phyloP scores from a whole-genome alignment of 2,113 vertebrate genomes.

The Mixornis gularis region DNA sequence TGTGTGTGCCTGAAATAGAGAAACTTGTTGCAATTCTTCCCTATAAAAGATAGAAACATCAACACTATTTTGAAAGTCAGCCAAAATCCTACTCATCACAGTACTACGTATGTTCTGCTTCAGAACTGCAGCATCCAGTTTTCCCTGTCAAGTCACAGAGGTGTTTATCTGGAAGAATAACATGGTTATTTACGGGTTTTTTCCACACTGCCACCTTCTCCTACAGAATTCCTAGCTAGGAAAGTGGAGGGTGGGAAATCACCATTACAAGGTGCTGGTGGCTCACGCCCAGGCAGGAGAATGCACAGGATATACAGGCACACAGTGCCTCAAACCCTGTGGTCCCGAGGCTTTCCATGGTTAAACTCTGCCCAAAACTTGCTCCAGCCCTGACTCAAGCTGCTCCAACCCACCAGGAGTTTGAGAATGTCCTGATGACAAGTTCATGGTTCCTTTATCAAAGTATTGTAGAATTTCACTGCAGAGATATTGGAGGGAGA shows the following conservation, averaged over 20 bases:
- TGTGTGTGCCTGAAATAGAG: not conserved
- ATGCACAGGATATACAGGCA: not conserved
- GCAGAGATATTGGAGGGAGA: not conserved
- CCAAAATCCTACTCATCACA: not conserved
- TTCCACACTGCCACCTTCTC: not conserved
- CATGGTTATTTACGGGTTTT: not conserved
- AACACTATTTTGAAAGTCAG: not conserved
- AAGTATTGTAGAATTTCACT: not conserved
- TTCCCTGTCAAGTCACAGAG: not conserved
- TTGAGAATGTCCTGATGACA: not conserved
- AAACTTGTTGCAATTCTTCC: not conserved
- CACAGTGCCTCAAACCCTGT: not conserved
- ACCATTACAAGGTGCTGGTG: no score
- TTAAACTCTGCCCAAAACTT: not conserved
- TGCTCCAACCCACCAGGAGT: not conserved
- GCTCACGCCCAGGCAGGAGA: not conserved
- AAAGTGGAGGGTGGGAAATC: not conserved
- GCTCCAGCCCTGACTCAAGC: not conserved
- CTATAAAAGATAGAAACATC: not conserved
- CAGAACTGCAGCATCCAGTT: not conserved
- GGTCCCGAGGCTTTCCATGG: accelerated
- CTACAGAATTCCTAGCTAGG: not conserved
- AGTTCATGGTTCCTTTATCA: not conserved
- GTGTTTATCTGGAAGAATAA: not conserved
- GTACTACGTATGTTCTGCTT: not conserved